phyloP scores from a whole-genome alignment of 2,888 invertebrate species.

The Epinotia nisella region DNA sequence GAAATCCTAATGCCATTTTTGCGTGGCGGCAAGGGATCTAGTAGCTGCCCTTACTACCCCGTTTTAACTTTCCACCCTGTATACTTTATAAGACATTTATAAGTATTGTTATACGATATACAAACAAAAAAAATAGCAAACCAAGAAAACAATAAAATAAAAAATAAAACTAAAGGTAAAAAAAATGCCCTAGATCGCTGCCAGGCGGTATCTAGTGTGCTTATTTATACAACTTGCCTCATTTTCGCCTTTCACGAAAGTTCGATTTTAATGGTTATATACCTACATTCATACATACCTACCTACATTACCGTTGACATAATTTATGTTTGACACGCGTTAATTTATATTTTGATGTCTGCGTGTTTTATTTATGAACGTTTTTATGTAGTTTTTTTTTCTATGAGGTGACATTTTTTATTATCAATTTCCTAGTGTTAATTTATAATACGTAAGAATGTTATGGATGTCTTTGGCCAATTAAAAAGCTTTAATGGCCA shows the following conservation, averaged over 20 bases:
- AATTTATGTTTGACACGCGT: constrained; percentile 45
- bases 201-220: no score
- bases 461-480: constrained; percentile 43
- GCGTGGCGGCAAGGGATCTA: no score
- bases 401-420: constrained; percentile 47
- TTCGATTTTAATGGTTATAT: neutral
- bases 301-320: constrained; percentile 37
- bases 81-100: no score
- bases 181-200: no score
- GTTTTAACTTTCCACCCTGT: no score
- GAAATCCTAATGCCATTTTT: no score
- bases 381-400: constrained; percentile 44
- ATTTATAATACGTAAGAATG: constrained; percentile 39
- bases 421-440: constrained; percentile 43
- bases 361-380: constrained; percentile 44
- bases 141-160: no score
- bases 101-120: no score
- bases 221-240: constrained; percentile 5
- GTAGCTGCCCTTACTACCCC: no score
- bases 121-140: no score
- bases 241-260: constrained; percentile 28
- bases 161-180: no score
- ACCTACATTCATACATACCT: constrained; percentile 12
- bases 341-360: constrained; percentile 46
- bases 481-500: constrained; percentile 40